phyloP scores from a whole-genome alignment of 2,888 invertebrate genomes.

The Macropis europaea region DNA sequence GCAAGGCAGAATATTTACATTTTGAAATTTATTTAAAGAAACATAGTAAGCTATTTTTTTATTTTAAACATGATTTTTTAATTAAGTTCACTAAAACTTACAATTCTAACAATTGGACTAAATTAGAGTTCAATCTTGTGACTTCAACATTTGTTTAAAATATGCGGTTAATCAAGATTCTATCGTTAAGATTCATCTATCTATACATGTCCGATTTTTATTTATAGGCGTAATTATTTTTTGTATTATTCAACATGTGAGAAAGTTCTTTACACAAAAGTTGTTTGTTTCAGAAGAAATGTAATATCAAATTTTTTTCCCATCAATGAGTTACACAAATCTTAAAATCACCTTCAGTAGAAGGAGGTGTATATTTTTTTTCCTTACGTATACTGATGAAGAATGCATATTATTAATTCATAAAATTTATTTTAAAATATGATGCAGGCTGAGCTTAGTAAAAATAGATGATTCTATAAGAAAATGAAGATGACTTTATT shows the following conservation, averaged over 20 bases:
- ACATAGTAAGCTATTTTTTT: not conserved
- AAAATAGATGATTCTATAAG: no score
- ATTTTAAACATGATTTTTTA: not conserved
- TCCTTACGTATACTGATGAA: not conserved
- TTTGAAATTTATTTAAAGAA: not conserved
- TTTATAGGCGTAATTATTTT: slow-evolving; percentile 14
- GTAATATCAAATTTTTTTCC: not conserved
- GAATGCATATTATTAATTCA: no score
- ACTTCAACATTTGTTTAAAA: slow-evolving; percentile 15
- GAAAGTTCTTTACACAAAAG: not conserved
- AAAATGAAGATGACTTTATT: no score
- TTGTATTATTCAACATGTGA: not conserved
- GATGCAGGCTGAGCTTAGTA: no score
- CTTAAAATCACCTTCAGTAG: not conserved
- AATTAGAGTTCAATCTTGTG: slow-evolving; percentile 29
- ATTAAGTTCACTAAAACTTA: no score
- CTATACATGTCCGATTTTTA: slow-evolving; percentile 31
- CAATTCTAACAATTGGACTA: not conserved
- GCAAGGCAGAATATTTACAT: no score
- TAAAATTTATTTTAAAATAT: no score
- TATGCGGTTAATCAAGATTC: slow-evolving; percentile 39
- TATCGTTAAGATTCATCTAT: slow-evolving; percentile 44
- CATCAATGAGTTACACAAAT: not conserved
- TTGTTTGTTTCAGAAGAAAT: not conserved
- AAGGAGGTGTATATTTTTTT: not conserved